Evolutionary conservation across 2,113 vertebrate genomes (phyloP).

Genomic region (Gadus chalcogrammus): DNA sequence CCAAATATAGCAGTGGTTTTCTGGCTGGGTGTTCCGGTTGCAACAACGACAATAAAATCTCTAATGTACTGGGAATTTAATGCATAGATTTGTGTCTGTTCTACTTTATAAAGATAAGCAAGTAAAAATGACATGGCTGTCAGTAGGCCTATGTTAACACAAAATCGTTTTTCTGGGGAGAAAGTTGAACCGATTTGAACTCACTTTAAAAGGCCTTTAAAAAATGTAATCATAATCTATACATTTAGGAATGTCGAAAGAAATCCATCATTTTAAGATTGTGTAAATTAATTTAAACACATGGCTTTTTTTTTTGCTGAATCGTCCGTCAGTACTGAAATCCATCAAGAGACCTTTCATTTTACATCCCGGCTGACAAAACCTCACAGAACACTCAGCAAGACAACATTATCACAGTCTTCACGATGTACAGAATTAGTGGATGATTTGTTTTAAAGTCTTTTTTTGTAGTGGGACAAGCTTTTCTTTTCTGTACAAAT

Average conservation of each 20-base stretch:
- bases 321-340: too few relatives aligned
- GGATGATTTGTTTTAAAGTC: too few relatives aligned
- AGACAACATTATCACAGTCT: too few relatives aligned
- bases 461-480: too few relatives aligned
- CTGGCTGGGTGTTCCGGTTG: conserved; percentile 39
- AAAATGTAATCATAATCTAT: conserved; percentile 17
- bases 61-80: conserved; percentile 37
- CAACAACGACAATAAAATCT: conserved; percentile 40
- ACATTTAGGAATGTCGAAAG: conserved; percentile 3
- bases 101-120: conserved; percentile 33
- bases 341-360: too few relatives aligned
- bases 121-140: conserved; percentile 33
- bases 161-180: conserved; percentile 7
- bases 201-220: conserved; percentile 21
- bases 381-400: too few relatives aligned
- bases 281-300: conserved; percentile 30
- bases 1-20: conserved; percentile 40
- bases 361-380: too few relatives aligned
- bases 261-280: conserved; percentile 25
- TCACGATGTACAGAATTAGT: too few relatives aligned
- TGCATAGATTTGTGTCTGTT: conserved; percentile 52
- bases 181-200: conserved; percentile 33
- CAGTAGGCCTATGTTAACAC: conserved; percentile 30
- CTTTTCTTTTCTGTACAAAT: too few relatives aligned
- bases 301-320: conserved; percentile 13